A percentile compares a stretch with the other conserved stretches of the same genome.
Conservation (phyloP, 2,113 vertebrate genomes). For the Bambusicola thoracicus region DNA sequence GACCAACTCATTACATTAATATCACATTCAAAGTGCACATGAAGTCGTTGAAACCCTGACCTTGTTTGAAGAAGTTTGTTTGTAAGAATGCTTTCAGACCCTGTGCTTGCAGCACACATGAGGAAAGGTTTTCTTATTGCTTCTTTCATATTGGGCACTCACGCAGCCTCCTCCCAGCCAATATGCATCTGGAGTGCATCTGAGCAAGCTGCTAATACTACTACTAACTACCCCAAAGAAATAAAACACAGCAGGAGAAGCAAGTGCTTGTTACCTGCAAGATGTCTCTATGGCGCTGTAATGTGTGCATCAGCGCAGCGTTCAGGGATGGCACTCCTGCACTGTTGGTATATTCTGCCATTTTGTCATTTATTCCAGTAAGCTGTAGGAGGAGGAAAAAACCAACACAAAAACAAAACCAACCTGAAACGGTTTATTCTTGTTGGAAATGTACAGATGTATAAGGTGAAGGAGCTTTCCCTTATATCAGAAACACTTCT, state of each 20-base stretch:
- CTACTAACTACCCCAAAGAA: not conserved
- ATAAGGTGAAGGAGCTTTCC: not conserved
- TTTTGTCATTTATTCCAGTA: constrained; percentile 95
- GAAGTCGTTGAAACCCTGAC: not conserved
- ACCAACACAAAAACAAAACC: not conserved
- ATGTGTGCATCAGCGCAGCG: constrained; percentile 94
- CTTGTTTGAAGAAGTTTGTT: not conserved
- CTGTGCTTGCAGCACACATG: not conserved
- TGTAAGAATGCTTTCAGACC: not conserved
- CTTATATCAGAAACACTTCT: not conserved
- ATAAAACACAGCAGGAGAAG: not conserved
- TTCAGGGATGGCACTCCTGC: constrained; percentile 91
- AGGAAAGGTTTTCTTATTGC: too few relatives aligned
- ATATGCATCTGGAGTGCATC: not conserved
- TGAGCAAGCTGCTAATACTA: accelerated
- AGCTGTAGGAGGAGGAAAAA: constrained; percentile 76
- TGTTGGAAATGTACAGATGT: not conserved
- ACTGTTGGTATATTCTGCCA: constrained; percentile 92
- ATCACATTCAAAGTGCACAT: not conserved
- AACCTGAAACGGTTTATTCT: not conserved
- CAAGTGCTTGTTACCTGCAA: constrained; percentile 79
- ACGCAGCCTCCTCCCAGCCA: not conserved
- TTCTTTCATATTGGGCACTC: not conserved
- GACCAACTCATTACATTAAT: not conserved
- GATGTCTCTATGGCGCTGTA: constrained; percentile 97